phyloP scores from a whole-genome alignment of 1,140 invertebrate species.

The Acromyrmex heyeri region DNA sequence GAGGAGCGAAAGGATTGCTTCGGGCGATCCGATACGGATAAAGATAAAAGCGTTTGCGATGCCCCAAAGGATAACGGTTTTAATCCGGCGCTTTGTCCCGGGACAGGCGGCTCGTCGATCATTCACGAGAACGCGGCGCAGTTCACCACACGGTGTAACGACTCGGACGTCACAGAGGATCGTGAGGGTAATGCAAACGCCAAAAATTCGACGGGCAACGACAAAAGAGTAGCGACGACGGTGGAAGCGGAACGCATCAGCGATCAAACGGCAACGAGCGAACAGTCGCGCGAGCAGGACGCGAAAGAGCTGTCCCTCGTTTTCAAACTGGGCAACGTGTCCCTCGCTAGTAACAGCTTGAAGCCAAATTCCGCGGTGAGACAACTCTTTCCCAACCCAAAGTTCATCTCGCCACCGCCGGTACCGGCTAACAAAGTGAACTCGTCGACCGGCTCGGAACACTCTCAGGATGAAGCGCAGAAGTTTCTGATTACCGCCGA shows the following conservation, averaged over 20 bases:
- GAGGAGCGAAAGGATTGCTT: slow-evolving; percentile 72
- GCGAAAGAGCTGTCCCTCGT: slow-evolving; percentile 86
- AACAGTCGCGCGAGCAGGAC: slow-evolving; percentile 51
- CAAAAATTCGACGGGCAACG: slow-evolving; percentile 33
- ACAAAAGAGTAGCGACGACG: slow-evolving; percentile 7
- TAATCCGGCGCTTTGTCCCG: slow-evolving; percentile 22
- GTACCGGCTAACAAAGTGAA: slow-evolving; percentile 81
- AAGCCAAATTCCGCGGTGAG: slow-evolving; percentile 92
- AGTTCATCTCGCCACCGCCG: slow-evolving; percentile 88
- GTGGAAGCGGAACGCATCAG: slow-evolving; percentile 34
- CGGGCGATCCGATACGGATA: slow-evolving; percentile 68
- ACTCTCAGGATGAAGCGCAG: slow-evolving; percentile 77
- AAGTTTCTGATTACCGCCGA: slow-evolving; percentile 89
- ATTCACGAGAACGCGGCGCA: slow-evolving; percentile 62
- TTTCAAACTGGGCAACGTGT: slow-evolving; percentile 88
- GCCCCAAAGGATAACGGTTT: slow-evolving; percentile 21
- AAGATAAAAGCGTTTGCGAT: slow-evolving; percentile 27
- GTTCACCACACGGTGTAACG: slow-evolving; percentile 12
- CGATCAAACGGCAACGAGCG: slow-evolving; percentile 18
- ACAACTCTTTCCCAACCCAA: slow-evolving; percentile 90
- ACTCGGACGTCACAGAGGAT: slow-evolving; percentile 1
- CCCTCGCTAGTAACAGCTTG: slow-evolving; percentile 88
- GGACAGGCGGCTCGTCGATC: slow-evolving; percentile 20
- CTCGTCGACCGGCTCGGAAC: slow-evolving; percentile 71
- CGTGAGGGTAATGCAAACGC: slow-evolving; percentile 14